phyloP scores from a whole-genome alignment of 2,888 invertebrate genomes.

The Prostheceraeus crozeri region DNA sequence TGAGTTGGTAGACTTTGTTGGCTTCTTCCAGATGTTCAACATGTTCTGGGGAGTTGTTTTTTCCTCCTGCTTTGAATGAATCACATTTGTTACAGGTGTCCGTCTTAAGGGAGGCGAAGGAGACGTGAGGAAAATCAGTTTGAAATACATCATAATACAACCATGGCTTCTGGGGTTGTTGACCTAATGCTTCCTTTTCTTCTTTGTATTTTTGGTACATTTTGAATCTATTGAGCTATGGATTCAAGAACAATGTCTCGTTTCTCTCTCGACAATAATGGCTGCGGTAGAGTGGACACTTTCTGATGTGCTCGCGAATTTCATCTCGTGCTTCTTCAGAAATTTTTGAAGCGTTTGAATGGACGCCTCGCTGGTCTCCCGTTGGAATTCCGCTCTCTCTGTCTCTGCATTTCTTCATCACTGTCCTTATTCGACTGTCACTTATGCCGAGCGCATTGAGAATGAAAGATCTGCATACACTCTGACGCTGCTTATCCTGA shows the following conservation, averaged over 20 bases:
- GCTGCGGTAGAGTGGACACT: constrained; percentile 10
- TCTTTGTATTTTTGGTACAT: constrained; percentile 11
- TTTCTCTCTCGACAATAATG: constrained; percentile 15
- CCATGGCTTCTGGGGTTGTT: background rate
- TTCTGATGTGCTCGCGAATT: constrained; percentile 18
- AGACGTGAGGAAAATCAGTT: background rate
- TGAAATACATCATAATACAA: background rate
- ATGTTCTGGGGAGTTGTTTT: constrained; percentile 21
- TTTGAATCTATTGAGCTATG: constrained; percentile 1
- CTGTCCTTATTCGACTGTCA: no score
- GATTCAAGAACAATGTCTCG: constrained; percentile 8
- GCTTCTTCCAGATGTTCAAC: constrained; percentile 13
- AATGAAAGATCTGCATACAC: no score
- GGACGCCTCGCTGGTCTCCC: no score
- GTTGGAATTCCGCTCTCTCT: no score
- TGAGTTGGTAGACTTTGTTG: constrained; percentile 8
- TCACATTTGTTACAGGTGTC: constrained; percentile 20
- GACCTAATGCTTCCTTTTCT: constrained; percentile 10
- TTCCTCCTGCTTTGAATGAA: constrained; percentile 6
- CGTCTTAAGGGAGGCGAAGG: constrained; percentile 25
- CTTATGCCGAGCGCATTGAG: no score
- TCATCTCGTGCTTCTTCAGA: constrained; percentile 2
- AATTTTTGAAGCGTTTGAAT: no score
- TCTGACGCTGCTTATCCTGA: no score
- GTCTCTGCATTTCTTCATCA: no score